These are phyloP conservation scores for Tholera decimalis DNA, from an alignment of 2,888 invertebrate species.

Conservation along the genomic window DNA sequence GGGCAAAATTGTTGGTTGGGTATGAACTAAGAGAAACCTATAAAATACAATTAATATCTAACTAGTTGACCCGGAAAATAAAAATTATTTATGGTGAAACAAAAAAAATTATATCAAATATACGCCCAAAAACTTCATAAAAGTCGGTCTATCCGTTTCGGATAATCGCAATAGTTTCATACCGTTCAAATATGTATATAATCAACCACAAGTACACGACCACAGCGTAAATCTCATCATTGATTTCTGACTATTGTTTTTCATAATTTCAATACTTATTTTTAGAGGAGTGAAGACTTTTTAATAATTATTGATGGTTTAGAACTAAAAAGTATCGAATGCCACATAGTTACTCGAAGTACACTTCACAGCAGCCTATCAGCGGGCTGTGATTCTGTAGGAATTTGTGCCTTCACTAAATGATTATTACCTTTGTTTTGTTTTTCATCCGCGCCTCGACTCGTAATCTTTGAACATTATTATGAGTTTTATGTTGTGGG, in stretches of 20 bases:
- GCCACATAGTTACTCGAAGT: slow-evolving; percentile 56
- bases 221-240: too few relatives aligned
- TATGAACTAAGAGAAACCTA: too few relatives aligned
- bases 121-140: too few relatives aligned
- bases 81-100: too few relatives aligned
- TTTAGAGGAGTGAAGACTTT: not conserved
- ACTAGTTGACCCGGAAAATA: too few relatives aligned
- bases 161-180: too few relatives aligned
- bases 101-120: too few relatives aligned
- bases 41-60: too few relatives aligned
- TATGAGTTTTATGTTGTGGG: slow-evolving; percentile 78
- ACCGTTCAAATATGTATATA: too few relatives aligned
- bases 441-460: slow-evolving; percentile 78
- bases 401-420: slow-evolving; percentile 84
- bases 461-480: slow-evolving; percentile 81
- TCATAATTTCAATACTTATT: not conserved
- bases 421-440: slow-evolving; percentile 82
- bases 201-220: too few relatives aligned
- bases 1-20: too few relatives aligned
- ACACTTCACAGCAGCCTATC: slow-evolving; percentile 76
- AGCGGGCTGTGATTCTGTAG: slow-evolving; percentile 78
- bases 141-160: too few relatives aligned
- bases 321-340: slow-evolving; percentile 45
- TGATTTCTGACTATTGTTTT: not conserved
- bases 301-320: not conserved